Conservation (phyloP, 2,888 invertebrate species). For the Esperia sulphurella region DNA sequence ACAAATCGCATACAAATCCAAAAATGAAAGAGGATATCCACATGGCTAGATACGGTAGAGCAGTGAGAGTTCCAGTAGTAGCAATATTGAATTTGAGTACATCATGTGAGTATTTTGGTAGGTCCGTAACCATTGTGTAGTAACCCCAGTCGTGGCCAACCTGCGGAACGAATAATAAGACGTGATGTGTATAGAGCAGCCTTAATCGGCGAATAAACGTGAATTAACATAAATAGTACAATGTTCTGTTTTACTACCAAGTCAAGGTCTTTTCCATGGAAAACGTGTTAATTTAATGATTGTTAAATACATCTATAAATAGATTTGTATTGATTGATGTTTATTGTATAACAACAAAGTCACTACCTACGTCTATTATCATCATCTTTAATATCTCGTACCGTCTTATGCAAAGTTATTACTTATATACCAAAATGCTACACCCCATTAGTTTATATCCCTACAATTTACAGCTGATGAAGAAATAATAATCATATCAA, state of each 20-base stretch:
- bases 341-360: too few species aligned
- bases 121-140: conserved; percentile 85
- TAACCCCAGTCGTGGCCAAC: conserved; percentile 82
- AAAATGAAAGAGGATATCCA: conserved; percentile 81
- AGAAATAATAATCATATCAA: too few species aligned
- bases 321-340: too few species aligned
- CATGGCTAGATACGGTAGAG: conserved; percentile 83
- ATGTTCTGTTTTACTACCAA: neutral
- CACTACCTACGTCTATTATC: too few species aligned
- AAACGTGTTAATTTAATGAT: neutral
- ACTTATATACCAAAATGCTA: too few species aligned
- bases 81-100: conserved; percentile 82
- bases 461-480: too few species aligned
- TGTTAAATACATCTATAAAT: neutral
- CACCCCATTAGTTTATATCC: too few species aligned
- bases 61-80: conserved; percentile 80
- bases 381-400: too few species aligned
- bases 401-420: too few species aligned
- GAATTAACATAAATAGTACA: neutral
- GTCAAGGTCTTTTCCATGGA: conserved; percentile 3
- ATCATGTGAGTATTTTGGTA: conserved; percentile 83
- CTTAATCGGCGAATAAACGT: conserved; percentile 1
- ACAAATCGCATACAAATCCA: conserved; percentile 83
- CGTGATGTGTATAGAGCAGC: conserved; percentile 2
- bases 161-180: conserved; percentile 25